Conservation (phyloP, 2,797 vertebrate species). For the Acridotheres tristis region DNA sequence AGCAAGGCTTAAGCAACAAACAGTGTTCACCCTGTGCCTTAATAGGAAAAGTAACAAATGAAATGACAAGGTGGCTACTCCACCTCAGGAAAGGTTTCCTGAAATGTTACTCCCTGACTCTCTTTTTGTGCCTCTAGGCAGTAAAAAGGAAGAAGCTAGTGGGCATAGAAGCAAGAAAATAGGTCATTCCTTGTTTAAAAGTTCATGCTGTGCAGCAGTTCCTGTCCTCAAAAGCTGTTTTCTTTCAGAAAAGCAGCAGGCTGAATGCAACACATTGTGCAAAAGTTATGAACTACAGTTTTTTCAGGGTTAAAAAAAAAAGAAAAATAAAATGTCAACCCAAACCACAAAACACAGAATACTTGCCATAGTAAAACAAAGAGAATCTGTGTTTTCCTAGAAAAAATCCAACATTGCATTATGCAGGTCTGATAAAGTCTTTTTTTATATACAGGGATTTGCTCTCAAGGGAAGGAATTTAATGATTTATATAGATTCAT, state of each 20-base stretch:
- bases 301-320: background rate
- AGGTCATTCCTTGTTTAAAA: conserved; percentile 29
- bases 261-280: background rate
- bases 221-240: conserved; percentile 14
- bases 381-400: background rate
- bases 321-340: background rate
- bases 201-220: background rate
- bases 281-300: background rate
- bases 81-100: background rate
- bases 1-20: background rate
- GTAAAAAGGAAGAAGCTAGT: background rate
- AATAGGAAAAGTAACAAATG: background rate
- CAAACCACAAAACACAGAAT: background rate
- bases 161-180: background rate
- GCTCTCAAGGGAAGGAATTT: background rate
- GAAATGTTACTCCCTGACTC: background rate
- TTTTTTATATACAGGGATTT: background rate
- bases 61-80: background rate
- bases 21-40: background rate
- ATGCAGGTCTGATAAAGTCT: background rate
- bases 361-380: background rate
- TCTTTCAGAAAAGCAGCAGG: conserved; percentile 1
- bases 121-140: background rate
- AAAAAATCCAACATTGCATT: background rate
- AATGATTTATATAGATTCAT: background rate